phyloP scores from a whole-genome alignment of 2,888 invertebrate species.

The Pemphredon lugubris region DNA sequence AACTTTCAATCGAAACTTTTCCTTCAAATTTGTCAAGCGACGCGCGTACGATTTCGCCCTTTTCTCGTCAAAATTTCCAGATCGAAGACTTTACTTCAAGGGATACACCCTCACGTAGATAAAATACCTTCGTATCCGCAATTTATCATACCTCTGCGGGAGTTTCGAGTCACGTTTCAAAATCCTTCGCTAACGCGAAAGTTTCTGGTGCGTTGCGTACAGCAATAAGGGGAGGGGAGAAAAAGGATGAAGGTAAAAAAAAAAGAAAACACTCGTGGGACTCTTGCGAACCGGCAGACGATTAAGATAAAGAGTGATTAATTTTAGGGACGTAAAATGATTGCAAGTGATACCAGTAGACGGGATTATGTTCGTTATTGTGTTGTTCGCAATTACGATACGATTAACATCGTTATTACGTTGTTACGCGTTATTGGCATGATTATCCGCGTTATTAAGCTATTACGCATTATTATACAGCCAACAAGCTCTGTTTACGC shows the following conservation, averaged over 20 bases:
- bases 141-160: constrained; percentile 12
- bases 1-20: not conserved
- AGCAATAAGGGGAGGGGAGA: not conserved
- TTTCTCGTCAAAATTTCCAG: not conserved
- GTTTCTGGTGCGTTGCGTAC: constrained; percentile 15
- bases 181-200: constrained; percentile 14
- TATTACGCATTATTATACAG: constrained; percentile 79
- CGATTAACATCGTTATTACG: constrained; percentile 34
- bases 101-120: not conserved
- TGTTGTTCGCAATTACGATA: constrained; percentile 27
- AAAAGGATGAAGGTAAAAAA: no score
- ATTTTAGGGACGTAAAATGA: constrained; percentile 8
- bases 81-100: not conserved
- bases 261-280: constrained; percentile 12
- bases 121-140: not conserved
- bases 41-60: not conserved
- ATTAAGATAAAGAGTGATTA: constrained; percentile 31
- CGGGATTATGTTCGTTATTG: constrained; percentile 13
- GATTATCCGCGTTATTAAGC: constrained; percentile 49
- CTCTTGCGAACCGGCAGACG: not conserved
- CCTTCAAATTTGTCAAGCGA: not conserved
- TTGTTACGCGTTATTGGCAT: constrained; percentile 42
- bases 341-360: not conserved
- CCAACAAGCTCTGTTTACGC: constrained; percentile 80
- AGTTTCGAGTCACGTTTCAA: constrained; percentile 38